phyloP scores from a whole-genome alignment of 2,797 vertebrate genomes.

The Lindbergichthys nudifrons region DNA sequence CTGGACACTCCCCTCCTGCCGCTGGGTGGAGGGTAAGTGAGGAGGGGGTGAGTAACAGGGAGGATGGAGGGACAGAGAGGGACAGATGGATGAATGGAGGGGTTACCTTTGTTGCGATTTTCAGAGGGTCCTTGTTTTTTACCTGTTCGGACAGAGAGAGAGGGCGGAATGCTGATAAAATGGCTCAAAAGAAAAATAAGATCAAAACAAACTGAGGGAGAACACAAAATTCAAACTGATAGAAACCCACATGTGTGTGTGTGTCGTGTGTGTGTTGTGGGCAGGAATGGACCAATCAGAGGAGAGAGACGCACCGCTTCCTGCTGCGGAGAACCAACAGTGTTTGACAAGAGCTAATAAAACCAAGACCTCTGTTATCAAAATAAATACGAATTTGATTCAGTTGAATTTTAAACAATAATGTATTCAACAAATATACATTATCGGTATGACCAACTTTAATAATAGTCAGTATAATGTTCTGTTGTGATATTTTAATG shows the following conservation, averaged over 20 bases:
- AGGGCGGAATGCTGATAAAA: slow-evolving; percentile 92
- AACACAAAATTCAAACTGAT: slow-evolving; percentile 80
- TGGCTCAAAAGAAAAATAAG: slow-evolving; percentile 85
- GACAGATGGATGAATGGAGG: slow-evolving; percentile 87
- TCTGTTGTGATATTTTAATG: no score
- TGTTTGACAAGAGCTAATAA: not conserved
- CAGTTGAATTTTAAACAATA: not conserved
- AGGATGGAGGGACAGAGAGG: slow-evolving; percentile 80
- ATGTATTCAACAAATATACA: not conserved
- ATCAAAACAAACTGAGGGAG: slow-evolving; percentile 79
- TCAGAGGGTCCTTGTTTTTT: slow-evolving; percentile 99
- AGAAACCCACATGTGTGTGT: slow-evolving; percentile 79
- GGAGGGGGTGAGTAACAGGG: slow-evolving; percentile 73
- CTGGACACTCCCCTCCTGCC: slow-evolving; percentile 83
- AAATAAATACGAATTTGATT: not conserved
- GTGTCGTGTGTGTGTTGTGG: slow-evolving; percentile 70
- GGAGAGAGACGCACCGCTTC: slow-evolving; percentile 63
- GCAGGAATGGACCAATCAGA: slow-evolving; percentile 76
- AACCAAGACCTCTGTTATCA: not conserved
- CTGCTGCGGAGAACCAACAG: slow-evolving; percentile 45
- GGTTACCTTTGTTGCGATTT: slow-evolving; percentile 99
- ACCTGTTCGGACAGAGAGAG: slow-evolving; percentile 99
- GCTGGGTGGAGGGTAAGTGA: slow-evolving; percentile 83
- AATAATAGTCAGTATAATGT: no score
- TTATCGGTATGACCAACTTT: not conserved